Percentiles rank a stretch among this genome's conserved stretches.
These are phyloP conservation scores for Lanistes nyassanus DNA, from an alignment of 1,140 invertebrate genomes.

Conservation along the genomic window DNA sequence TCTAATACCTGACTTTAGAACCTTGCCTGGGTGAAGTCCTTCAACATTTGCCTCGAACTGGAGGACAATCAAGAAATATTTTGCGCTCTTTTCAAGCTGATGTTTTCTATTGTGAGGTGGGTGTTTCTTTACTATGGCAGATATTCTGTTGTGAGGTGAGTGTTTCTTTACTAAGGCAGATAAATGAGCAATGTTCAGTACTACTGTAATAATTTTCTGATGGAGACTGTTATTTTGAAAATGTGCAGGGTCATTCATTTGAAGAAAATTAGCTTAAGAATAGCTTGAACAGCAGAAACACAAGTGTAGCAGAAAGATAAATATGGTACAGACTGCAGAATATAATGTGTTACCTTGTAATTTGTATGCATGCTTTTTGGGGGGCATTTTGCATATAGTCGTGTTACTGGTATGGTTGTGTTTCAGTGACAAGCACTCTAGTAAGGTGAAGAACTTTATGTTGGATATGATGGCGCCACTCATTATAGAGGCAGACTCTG, in stretches of 20 bases:
- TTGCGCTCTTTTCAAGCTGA: constrained; percentile 91
- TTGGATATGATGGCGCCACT: constrained; percentile 92
- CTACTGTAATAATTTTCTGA: too few species aligned
- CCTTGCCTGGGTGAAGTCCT: constrained; percentile 97
- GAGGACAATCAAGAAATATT: constrained; percentile 98
- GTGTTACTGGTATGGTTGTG: constrained; percentile 33
- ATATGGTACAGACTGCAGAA: neutral
- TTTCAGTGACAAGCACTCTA: constrained; percentile 91
- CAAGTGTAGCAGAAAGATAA: too few species aligned
- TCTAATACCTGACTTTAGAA: constrained; percentile 80
- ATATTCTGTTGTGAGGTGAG: constrained; percentile 86
- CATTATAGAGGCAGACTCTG: constrained; percentile 93
- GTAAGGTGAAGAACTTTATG: constrained; percentile 96
- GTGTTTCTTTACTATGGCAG: neutral
- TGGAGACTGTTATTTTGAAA: too few species aligned
- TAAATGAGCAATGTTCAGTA: neutral
- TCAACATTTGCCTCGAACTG: constrained; percentile 98
- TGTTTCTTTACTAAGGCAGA: neutral
- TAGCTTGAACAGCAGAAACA: too few species aligned
- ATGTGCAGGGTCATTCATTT: too few species aligned
- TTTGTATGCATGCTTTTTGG: too few species aligned
- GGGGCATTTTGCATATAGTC: neutral
- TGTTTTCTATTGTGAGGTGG: constrained; percentile 95
- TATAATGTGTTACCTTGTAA: neutral
- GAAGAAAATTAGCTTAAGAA: too few species aligned